A percentile compares a stretch with the other conserved stretches of the same genome.
phyloP scores from a whole-genome alignment of 2,797 vertebrate species.

The Gallinago solitaria region DNA sequence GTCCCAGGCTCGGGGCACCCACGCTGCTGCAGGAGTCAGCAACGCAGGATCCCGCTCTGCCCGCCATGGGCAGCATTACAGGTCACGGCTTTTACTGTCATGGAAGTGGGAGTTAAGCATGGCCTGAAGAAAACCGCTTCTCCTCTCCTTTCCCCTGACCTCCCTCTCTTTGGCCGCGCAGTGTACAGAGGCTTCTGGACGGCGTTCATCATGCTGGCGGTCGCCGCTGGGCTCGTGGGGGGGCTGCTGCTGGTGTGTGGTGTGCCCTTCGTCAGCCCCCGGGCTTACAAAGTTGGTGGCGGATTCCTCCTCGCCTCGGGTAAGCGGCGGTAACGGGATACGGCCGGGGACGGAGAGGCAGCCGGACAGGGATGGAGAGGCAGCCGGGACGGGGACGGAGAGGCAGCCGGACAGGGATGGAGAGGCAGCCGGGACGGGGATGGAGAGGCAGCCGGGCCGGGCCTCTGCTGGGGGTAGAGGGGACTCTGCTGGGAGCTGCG shows the following conservation, averaged over 20 bases:
- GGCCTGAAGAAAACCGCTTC: background rate
- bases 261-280: slow-evolving; percentile 82
- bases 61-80: accelerated
- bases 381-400: too few species aligned
- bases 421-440: too few species aligned
- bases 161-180: slow-evolving; percentile 20
- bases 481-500: background rate
- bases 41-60: background rate
- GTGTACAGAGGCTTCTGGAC: slow-evolving; percentile 93
- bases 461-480: accelerated
- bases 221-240: slow-evolving; percentile 78
- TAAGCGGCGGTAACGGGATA: slow-evolving; percentile 49
- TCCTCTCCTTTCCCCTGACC: background rate
- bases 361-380: too few species aligned
- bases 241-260: slow-evolving; percentile 86
- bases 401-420: background rate
- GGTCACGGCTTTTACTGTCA: background rate
- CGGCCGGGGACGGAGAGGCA: accelerated
- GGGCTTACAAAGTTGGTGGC: slow-evolving; percentile 82
- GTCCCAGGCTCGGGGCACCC: background rate
- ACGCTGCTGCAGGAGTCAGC: background rate
- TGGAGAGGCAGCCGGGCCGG: background rate
- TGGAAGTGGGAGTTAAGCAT: background rate
- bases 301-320: slow-evolving; percentile 84
- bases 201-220: slow-evolving; percentile 80